A percentile compares a stretch with the other conserved stretches of the same genome.
These are phyloP conservation scores for Scyliorhinus canicula DNA, from an alignment of 2,797 vertebrate species.

Conservation along the genomic window DNA sequence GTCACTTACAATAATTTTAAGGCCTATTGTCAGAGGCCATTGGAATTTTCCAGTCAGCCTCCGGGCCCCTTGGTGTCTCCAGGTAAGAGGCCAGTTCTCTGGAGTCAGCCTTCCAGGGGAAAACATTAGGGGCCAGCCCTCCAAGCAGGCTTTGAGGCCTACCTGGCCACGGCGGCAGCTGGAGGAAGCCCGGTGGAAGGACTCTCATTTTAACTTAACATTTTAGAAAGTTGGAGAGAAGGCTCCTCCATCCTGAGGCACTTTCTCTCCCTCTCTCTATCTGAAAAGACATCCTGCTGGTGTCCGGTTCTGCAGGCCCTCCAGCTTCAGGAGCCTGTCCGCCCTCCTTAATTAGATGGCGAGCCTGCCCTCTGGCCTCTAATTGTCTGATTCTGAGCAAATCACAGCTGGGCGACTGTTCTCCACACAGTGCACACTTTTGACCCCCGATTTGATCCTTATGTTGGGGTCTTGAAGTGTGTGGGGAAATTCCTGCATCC, in stretches of 20 bases:
- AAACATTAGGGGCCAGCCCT: neutral
- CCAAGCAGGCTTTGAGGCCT: neutral
- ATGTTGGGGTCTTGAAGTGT: neutral
- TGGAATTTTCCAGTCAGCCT: neutral
- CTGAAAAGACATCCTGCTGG: too few species aligned
- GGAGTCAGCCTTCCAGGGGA: too few species aligned
- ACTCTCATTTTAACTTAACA: neutral
- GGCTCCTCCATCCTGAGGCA: too few species aligned
- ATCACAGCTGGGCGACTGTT: neutral
- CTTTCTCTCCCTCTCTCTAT: too few species aligned
- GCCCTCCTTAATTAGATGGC: neutral
- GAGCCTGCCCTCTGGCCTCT: too few species aligned
- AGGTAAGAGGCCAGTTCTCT: neutral
- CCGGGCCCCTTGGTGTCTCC: neutral
- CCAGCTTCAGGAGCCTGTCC: neutral
- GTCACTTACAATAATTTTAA: neutral
- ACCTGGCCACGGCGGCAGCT: neutral
- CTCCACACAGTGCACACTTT: too few species aligned
- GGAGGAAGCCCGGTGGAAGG: too few species aligned
- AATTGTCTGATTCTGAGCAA: neutral
- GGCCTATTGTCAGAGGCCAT: neutral
- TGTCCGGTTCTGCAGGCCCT: too few species aligned
- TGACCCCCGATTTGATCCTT: neutral
- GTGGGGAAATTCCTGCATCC: neutral
- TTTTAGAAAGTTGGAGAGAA: neutral